phyloP scores from a whole-genome alignment of 2,888 invertebrate genomes.

The Teinopalpus imperialis region DNA sequence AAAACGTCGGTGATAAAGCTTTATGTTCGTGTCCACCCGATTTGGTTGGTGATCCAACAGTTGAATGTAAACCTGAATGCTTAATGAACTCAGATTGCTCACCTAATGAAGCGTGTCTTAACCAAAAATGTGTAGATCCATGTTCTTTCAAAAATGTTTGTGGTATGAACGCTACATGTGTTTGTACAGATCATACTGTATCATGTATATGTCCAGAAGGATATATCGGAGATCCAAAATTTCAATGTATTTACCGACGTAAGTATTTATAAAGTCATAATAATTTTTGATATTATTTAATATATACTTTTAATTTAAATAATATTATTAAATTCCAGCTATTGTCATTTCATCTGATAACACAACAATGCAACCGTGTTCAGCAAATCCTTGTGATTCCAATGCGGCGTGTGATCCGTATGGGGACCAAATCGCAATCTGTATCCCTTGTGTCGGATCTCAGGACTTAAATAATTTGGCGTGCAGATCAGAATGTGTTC shows the following conservation, averaged over 20 bases:
- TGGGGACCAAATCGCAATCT: constrained; percentile 89
- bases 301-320: constrained; percentile 4
- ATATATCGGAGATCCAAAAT: constrained; percentile 90
- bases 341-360: constrained; percentile 81
- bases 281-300: constrained; percentile 2
- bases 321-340: constrained; percentile 54
- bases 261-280: constrained; percentile 42
- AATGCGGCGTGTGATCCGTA: constrained; percentile 86
- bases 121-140: constrained; percentile 88
- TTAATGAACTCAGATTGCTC: constrained; percentile 92
- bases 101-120: constrained; percentile 87
- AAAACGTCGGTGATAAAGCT: constrained; percentile 85
- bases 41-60: constrained; percentile 89
- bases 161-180: constrained; percentile 90
- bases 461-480: constrained; percentile 86
- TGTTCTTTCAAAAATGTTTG: constrained; percentile 87
- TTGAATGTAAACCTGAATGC: constrained; percentile 90
- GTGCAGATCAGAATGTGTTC: constrained; percentile 92
- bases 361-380: constrained; percentile 85
- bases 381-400: constrained; percentile 89
- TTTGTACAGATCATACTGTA: constrained; percentile 91
- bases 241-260: constrained; percentile 85
- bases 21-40: constrained; percentile 90
- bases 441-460: constrained; percentile 88
- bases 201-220: constrained; percentile 90